These are phyloP conservation scores for Aphelinus atriplicis DNA, from an alignment of 1,140 invertebrate species.

Conservation along the genomic window DNA sequence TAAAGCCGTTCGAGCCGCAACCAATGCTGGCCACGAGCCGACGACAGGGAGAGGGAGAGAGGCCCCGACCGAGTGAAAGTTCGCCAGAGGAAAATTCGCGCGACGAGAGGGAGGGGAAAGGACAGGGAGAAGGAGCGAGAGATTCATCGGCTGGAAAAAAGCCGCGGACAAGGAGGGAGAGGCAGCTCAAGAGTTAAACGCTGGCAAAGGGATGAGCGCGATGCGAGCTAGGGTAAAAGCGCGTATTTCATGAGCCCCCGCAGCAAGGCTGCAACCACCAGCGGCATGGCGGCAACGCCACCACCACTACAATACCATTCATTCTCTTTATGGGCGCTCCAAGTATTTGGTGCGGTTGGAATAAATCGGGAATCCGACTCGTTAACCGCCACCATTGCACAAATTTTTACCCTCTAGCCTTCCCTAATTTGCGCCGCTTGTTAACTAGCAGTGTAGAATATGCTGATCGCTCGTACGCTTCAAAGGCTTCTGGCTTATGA, in stretches of 20 bases:
- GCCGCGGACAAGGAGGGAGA: conserved; percentile 27
- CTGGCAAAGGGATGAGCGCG: background rate
- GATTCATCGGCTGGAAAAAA: conserved; percentile 31
- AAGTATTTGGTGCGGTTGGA: conserved; percentile 61
- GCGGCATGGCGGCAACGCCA: conserved; percentile 46
- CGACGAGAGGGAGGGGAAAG: background rate
- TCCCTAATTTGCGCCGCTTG: too few species aligned
- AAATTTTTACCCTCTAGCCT: too few species aligned
- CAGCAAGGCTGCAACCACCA: conserved; percentile 42
- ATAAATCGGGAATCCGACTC: conserved; percentile 61
- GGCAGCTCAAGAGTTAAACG: conserved; percentile 31
- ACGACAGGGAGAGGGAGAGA: conserved; percentile 38
- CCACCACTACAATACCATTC: conserved; percentile 60
- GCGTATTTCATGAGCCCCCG: conserved; percentile 62
- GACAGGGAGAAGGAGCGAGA: conserved; percentile 10
- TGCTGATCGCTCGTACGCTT: too few species aligned
- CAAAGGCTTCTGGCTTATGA: too few species aligned
- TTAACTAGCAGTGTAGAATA: too few species aligned
- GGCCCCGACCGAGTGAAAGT: conserved; percentile 29
- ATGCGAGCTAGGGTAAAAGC: conserved; percentile 34
- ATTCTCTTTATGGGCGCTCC: conserved; percentile 61
- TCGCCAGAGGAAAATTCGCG: conserved; percentile 3
- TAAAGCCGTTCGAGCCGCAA: background rate
- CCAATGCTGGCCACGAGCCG: conserved; percentile 49
- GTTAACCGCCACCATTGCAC: too few species aligned